phyloP scores from a whole-genome alignment of 1,140 invertebrate species.

The Linepithema humile region DNA sequence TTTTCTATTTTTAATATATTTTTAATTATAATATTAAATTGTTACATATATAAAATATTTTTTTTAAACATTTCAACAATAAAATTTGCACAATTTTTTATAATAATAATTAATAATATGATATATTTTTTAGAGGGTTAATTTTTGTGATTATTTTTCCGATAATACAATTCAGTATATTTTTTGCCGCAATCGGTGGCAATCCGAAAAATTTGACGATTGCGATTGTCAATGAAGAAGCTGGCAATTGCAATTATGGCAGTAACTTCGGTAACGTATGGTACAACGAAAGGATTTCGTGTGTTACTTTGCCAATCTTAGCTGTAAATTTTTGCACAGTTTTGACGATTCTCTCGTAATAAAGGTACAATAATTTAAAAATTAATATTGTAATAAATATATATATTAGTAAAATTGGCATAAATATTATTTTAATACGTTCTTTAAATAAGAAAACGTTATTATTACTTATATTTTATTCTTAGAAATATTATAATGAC shows the following conservation, averaged over 20 bases:
- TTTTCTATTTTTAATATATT: background rate
- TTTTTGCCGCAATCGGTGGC: conserved; percentile 92
- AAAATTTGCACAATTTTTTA: background rate
- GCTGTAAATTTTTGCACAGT: conserved; percentile 85
- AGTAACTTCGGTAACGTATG: conserved; percentile 74
- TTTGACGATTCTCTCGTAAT: conserved; percentile 82
- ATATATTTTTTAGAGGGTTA: conserved; percentile 88
- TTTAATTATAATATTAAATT: background rate
- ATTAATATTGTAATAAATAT: too few species aligned
- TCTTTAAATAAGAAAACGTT: background rate
- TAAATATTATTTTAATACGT: too few species aligned
- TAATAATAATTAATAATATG: conserved; percentile 22
- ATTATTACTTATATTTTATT: background rate
- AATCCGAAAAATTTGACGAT: conserved; percentile 90
- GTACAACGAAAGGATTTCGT: conserved; percentile 64
- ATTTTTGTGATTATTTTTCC: conserved; percentile 93
- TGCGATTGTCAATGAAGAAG: conserved; percentile 92
- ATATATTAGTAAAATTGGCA: too few species aligned
- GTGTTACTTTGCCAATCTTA: conserved; percentile 85
- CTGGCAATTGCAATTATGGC: conserved; percentile 79
- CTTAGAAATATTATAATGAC: conserved; percentile 84
- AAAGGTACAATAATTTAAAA: conserved; percentile 79
- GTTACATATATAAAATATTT: background rate
- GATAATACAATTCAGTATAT: conserved; percentile 90
- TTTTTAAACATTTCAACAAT: background rate